These are phyloP conservation scores for Acrossocheilus fasciatus DNA, from an alignment of 2,797 vertebrate species.

Conservation along the genomic window DNA sequence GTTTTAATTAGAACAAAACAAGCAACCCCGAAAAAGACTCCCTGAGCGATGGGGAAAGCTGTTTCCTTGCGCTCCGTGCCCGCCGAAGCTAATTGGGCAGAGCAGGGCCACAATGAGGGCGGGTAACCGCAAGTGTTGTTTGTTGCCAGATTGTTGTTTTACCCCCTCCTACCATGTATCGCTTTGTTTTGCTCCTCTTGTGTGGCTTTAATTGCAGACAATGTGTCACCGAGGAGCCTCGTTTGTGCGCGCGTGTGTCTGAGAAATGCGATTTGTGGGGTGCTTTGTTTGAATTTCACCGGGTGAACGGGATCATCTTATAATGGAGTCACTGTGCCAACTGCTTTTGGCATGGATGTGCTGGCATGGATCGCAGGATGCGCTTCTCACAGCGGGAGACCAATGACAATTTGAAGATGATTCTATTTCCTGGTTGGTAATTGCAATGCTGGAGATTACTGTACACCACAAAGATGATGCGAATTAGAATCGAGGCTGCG, in stretches of 20 bases:
- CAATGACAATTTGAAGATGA: conserved; percentile 52
- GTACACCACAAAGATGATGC: conserved; percentile 33
- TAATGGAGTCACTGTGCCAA: conserved; percentile 57
- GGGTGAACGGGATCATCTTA: conserved; percentile 54
- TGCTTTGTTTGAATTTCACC: conserved; percentile 54
- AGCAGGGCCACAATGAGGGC: conserved; percentile 73
- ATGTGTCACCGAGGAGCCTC: conserved; percentile 45
- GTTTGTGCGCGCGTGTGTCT: conserved; percentile 45
- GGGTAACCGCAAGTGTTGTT: conserved; percentile 68
- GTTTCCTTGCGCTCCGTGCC: conserved; percentile 59
- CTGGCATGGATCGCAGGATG: conserved; percentile 35
- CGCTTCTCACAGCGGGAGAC: conserved; percentile 50
- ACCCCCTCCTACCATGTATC: conserved; percentile 51
- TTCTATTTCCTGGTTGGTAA: conserved; percentile 56
- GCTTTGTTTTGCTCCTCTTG: conserved; percentile 56
- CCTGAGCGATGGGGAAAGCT: conserved; percentile 71
- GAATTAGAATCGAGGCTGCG: conserved; percentile 39
- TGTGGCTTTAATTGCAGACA: conserved; percentile 58
- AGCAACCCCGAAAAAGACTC: conserved; percentile 73
- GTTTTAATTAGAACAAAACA: conserved; percentile 85
- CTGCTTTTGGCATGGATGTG: conserved; percentile 52
- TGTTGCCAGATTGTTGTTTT: conserved; percentile 74
- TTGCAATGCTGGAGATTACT: conserved; percentile 54
- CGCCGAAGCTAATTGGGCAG: conserved; percentile 80
- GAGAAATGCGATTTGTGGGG: conserved; percentile 47